Base-by-base conservation (phyloP, 2,113 vertebrate species). In the Salvelinus fontinalis region DNA sequence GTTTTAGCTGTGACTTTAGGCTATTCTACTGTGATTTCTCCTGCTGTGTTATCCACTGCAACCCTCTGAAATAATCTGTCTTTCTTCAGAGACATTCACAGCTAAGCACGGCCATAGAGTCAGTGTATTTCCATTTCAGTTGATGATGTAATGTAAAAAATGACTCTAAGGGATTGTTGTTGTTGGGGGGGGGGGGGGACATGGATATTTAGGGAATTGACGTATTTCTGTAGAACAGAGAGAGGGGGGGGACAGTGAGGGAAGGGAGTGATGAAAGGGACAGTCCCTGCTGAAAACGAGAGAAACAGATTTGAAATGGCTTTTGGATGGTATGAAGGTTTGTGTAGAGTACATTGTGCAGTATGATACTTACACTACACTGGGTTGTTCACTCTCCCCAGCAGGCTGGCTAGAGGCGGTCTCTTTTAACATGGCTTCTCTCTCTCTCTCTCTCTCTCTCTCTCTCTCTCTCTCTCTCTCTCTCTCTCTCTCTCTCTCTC, bases 291-390 rank as follows among this genome's bases (percentile, higher is more conserved):
- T 77, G 83, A 80, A 88, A 90, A 82, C 88, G 2, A 44, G 39
- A 44, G 9, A 44, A 90, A 89, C 87, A 77, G 81, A 91, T 89
- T 87, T 83, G 83, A 89, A 90, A 90, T 87, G 39, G 85, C 80
- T 88, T 59, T 80, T 84, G 83, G 81, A 88, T 90, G 83, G 73
- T 74, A 57, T 67, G 79, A 68, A 71, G 69, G 39, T 83, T 80
- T 79, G 69, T 34, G 57, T 66, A 22, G 75, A 73, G 75, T 11
- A 44, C 39, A 44, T 44, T 44, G 39, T 44, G 39, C 9, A 44
- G 39, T 2, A 11, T 44, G 39, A 9, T 11, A 44, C 39, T 44
- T 44, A 44, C 54, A 57, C 39, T 44, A 44, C 39, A 57, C 54
- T 20, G 54, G 54, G 54, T 4, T 67, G 83, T 39, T 70, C 75